Conservation (phyloP, 1,140 invertebrate genomes). For the Venustaconcha ellipsiformis region DNA sequence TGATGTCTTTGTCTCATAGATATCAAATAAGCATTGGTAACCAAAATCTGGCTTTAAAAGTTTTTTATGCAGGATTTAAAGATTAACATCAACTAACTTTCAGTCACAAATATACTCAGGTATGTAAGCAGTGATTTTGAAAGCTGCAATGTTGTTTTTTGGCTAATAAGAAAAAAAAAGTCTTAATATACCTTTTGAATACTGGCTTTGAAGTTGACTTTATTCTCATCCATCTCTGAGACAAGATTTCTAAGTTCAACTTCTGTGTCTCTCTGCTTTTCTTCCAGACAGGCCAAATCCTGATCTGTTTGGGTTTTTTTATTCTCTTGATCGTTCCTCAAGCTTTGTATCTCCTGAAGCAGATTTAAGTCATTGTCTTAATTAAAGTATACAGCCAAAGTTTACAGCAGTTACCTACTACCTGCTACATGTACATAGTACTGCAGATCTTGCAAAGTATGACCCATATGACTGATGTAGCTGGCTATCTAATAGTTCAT, state of each 20-base stretch:
- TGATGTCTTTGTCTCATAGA: neutral
- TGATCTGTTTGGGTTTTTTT: conserved; percentile 18
- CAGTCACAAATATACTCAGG: no score
- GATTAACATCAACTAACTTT: no score
- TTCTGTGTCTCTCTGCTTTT: conserved; percentile 27
- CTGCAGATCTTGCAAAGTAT: no score
- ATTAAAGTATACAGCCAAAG: no score
- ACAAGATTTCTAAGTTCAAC: conserved; percentile 22
- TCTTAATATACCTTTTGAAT: conserved; percentile 19
- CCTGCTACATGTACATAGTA: no score
- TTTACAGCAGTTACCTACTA: no score
- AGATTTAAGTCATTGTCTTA: neutral
- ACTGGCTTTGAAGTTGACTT: conserved; percentile 13
- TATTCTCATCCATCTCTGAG: conserved; percentile 35
- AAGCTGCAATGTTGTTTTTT: neutral
- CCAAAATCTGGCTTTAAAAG: no score
- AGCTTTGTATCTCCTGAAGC: conserved; percentile 35
- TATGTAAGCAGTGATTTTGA: neutral
- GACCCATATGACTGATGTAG: no score
- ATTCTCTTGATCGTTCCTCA: conserved; percentile 24
- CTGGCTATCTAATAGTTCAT: no score
- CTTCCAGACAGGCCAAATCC: conserved; percentile 16
- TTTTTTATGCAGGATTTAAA: no score
- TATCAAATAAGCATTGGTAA: neutral
- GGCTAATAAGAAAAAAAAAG: neutral